phyloP scores from a whole-genome alignment of 1,140 invertebrate genomes.

The Chironomus tepperi region DNA sequence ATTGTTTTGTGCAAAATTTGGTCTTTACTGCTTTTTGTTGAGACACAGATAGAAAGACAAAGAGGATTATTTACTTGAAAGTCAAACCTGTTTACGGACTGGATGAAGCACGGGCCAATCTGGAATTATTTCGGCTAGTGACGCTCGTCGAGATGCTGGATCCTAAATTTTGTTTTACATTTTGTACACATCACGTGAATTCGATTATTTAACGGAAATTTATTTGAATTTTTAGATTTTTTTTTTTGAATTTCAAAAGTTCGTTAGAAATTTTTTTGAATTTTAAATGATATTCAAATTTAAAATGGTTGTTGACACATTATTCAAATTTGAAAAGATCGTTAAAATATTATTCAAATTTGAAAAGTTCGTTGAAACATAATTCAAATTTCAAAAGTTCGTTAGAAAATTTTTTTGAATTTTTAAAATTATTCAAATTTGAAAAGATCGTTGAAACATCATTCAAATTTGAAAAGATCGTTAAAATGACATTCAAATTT shows the following conservation, averaged over 20 bases:
- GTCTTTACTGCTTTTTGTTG: not conserved
- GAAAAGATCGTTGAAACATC: no score
- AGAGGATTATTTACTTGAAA: constrained; percentile 25
- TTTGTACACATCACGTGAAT: not conserved
- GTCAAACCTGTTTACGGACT: constrained; percentile 67
- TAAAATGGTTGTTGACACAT: not conserved
- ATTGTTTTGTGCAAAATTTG: not conserved
- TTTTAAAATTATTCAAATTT: no score
- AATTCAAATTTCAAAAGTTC: no score
- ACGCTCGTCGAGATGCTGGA: constrained; percentile 68
- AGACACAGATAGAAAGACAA: constrained; percentile 27
- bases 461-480: no score
- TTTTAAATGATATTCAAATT: not conserved
- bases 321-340: no score
- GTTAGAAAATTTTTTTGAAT: no score
- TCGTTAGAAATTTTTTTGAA: not conserved
- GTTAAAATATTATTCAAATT: no score
- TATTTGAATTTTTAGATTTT: not conserved
- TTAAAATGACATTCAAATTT: not conserved
- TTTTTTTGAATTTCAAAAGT: not conserved
- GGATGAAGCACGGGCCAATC: constrained; percentile 91
- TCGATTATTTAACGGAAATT: not conserved
- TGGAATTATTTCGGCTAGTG: constrained; percentile 88
- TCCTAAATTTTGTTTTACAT: constrained; percentile 39
- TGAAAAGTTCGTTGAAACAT: no score